Base-by-base conservation (phyloP, 2,888 invertebrate species). In the Pherbina coryleti region DNA sequence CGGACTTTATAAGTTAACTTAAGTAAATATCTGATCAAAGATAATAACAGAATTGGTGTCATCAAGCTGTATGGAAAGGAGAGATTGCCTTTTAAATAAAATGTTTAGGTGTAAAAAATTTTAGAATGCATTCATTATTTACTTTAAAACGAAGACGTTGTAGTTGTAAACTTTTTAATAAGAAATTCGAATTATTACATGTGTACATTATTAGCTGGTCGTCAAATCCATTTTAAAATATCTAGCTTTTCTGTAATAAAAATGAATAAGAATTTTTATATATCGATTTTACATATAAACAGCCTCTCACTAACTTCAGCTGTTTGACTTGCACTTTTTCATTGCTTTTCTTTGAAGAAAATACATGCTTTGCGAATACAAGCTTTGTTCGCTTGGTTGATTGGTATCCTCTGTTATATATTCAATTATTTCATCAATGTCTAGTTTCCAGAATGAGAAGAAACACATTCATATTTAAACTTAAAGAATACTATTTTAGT, bases 131-230 rank as follows among this genome's bases (percentile, higher is more conserved):
- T 73, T 44, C 11, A 49, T 25, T n/a, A 51, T 82, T 79, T 82
- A 86, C 85, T 0, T n/a, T n/a, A n/a, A n/a, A n/a, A n/a, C n/a
- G n/a, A n/a, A n/a, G n/a, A n/a, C n/a, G n/a, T n/a, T n/a, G 84
- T 82, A 0, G 81, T 57, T 0, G 81, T 72, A 5, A 84, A 83
- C 76, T 84, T 86, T 64, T 85, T 86, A 8, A 88, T 55, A 3
- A 88, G n/a, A 31, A 84, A 77, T 69, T 87, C 80, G 11, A 89
- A 78, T 78, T 88, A 86, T 57, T 84, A 85, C 0, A 89, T 66
- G 25, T 88, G 73, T 89, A 89, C 75, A 84, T 82, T 14, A 87
- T 60, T 3, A 88, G 74, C 90, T 0, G 90, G 89, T 17, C 86
- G 84, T 67, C 89, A 82, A 86, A 0, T 81, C 80, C 19, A 86